Evolutionary conservation across 2,113 vertebrate species (phyloP), one percentile per base, ranked within the genome.

Genomic region (Protomyctophum bolini): DNA sequence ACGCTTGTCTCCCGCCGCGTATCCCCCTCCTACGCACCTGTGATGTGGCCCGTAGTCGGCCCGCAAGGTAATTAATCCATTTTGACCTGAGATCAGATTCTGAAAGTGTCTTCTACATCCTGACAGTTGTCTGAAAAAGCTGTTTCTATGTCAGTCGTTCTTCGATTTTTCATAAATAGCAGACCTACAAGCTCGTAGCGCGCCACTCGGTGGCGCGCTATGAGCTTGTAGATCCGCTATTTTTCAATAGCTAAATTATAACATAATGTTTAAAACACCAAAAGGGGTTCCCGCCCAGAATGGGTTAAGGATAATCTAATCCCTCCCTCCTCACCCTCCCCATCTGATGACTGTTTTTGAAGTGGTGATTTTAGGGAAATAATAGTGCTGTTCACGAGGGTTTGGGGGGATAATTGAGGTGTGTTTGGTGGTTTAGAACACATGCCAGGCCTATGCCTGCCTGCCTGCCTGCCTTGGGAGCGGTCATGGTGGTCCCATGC

Each of bases 31-130:
- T 41, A 41, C 5, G 5, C 5, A 86, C 78, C 84, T 84, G 81
- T 72, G 79, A 86, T 85, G 73, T 79, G 81, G 79, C 71, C 59
- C 46, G 10, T 50, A 60, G 76, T 63, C 59, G 64, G 68, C 75
- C 75, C 76, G 75, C 74, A 82, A 73, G 78, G 82, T 76, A 79
- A 85, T 91, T 88, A n/a, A n/a, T n/a, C n/a, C n/a, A n/a, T n/a
- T n/a, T n/a, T n/a, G n/a, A n/a, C n/a, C n/a, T n/a, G n/a, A n/a
- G n/a, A n/a, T n/a, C n/a, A n/a, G n/a, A n/a, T n/a, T n/a, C n/a
- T n/a, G n/a, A n/a, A n/a, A n/a, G n/a, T n/a, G n/a, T n/a, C n/a
- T n/a, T n/a, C n/a, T n/a, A n/a, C n/a, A n/a, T n/a, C n/a, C n/a
- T n/a, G n/a, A n/a, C n/a, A n/a, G n/a, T n/a, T n/a, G n/a, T n/a